These are phyloP conservation scores for Limosa lapponica DNA, from an alignment of 2,797 vertebrate genomes.

Conservation along the genomic window DNA sequence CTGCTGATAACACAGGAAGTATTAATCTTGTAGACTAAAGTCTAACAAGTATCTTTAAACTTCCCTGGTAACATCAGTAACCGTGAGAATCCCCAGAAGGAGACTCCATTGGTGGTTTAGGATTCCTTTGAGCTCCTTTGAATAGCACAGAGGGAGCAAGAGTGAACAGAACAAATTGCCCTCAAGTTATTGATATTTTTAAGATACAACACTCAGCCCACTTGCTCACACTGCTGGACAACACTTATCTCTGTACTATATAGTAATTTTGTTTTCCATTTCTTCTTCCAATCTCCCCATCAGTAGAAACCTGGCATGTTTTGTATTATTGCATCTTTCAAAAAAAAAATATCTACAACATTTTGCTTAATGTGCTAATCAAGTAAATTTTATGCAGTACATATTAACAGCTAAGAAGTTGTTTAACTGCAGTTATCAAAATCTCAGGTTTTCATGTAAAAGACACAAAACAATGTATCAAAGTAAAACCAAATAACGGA, in stretches of 20 bases:
- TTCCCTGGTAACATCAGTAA: background rate
- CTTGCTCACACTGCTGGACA: background rate
- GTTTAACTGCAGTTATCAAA: background rate
- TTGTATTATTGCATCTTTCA: background rate
- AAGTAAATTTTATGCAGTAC: conserved; percentile 14
- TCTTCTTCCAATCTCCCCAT: background rate
- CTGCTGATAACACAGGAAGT: background rate
- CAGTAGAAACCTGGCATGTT: background rate
- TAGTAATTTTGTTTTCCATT: background rate
- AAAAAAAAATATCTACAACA: background rate
- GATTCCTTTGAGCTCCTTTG: background rate
- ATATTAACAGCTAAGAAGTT: background rate
- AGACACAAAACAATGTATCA: background rate
- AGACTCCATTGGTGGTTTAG: background rate
- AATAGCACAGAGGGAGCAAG: background rate
- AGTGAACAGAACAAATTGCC: background rate
- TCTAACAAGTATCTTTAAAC: background rate
- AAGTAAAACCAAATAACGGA: background rate
- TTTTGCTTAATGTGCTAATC: background rate
- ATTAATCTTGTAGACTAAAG: background rate
- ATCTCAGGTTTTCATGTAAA: background rate
- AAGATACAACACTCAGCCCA: background rate
- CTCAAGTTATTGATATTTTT: background rate
- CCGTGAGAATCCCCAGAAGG: background rate
- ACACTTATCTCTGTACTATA: background rate